phyloP scores from a whole-genome alignment of 2,113 vertebrate genomes.

The Felis catus region F.catus_Fca126_mat1.0 CM031412.1:236089501-236090000 shows the following conservation, averaged over 20 bases:
- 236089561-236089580: not conserved
- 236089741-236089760: rapidly evolving
- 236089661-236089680: not conserved
- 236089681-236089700: not conserved
- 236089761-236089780: rapidly evolving
- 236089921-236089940: too few species aligned
- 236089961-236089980: too few species aligned
- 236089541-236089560: not conserved
- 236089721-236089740: not conserved
- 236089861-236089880: too few species aligned
- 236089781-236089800: not conserved
- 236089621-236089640: not conserved
- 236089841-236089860: not conserved
- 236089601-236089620: not conserved
- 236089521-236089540: not conserved
- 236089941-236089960: too few species aligned
- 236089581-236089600: not conserved
- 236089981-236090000: too few species aligned
- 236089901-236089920: too few species aligned
- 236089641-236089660: not conserved
- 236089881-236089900: too few species aligned
- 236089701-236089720: not conserved
- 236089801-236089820: too few species aligned
- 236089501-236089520: not conserved
- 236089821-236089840: not conserved